Evolutionary conservation across 2,888 invertebrate species (phyloP).

Genomic region (Noctua janthe): DNA sequence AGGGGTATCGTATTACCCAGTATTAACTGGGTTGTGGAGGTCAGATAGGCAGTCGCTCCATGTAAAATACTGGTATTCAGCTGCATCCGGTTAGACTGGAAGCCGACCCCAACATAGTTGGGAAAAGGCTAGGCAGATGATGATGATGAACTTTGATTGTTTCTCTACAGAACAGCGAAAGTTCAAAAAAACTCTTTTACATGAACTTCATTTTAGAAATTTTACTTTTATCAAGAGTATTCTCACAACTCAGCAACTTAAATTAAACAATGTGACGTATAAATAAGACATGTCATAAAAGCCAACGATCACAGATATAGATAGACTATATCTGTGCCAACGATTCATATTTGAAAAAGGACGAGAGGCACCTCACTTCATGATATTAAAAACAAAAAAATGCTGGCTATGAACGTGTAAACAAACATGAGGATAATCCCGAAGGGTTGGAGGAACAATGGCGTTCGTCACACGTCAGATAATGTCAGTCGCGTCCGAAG

Average conservation of each 20-base stretch:
- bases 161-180: not conserved
- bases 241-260: too few relatives aligned
- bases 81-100: too few relatives aligned
- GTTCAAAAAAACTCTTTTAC: not conserved
- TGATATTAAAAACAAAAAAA: constrained; percentile 35
- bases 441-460: constrained; percentile 34
- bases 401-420: not conserved
- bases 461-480: constrained; percentile 39
- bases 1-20: too few relatives aligned
- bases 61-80: too few relatives aligned
- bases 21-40: too few relatives aligned
- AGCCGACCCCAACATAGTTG: too few relatives aligned
- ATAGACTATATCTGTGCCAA: too few relatives aligned
- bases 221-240: too few relatives aligned
- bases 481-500: constrained; percentile 3
- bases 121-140: too few relatives aligned
- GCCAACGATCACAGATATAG: not conserved
- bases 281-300: not conserved
- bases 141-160: too few relatives aligned
- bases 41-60: too few relatives aligned
- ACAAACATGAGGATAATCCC: constrained; percentile 29
- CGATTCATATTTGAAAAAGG: not conserved
- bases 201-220: not conserved
- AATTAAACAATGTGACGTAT: not conserved
- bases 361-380: not conserved